Percentiles rank a stretch among this genome's conserved stretches.
Conservation (phyloP, 2,797 vertebrate species). For the Orientallactaga sibirica region DNA sequence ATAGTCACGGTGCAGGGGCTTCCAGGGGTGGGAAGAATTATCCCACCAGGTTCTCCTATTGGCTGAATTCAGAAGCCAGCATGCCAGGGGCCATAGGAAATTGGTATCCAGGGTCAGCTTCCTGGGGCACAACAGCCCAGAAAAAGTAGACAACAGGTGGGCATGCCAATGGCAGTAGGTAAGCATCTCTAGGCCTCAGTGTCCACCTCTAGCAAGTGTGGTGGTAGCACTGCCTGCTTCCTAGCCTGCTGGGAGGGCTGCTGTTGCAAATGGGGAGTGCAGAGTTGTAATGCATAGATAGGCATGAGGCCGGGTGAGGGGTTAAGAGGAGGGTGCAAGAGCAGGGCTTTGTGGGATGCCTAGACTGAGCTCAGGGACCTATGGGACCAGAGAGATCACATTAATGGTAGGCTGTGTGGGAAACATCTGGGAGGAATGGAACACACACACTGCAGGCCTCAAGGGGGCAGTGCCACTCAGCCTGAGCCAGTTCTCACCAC, state of each 20-base stretch:
- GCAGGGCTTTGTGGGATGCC: not conserved
- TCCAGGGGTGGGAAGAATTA: not conserved
- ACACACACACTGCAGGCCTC: not conserved
- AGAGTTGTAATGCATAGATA: not conserved
- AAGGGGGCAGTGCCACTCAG: not conserved
- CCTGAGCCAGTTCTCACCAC: not conserved
- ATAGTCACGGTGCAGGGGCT: not conserved
- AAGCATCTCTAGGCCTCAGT: not conserved
- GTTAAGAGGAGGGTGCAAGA: not conserved
- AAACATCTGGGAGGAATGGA: not conserved
- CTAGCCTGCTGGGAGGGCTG: not conserved
- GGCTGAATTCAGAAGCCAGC: not conserved
- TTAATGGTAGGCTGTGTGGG: not conserved
- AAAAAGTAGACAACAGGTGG: not conserved
- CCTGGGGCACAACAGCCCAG: not conserved
- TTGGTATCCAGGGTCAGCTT: not conserved
- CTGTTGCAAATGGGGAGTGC: accelerated
- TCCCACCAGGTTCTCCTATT: not conserved
- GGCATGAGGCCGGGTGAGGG: no score
- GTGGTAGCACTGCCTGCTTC: not conserved
- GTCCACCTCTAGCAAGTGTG: not conserved
- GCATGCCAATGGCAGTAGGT: not conserved
- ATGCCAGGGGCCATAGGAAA: not conserved
- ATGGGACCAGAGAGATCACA: not conserved
- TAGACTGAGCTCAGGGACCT: not conserved